Percentiles rank a stretch among this genome's conserved stretches.
phyloP scores from a whole-genome alignment of 2,888 invertebrate genomes.

The Prenolepis imparis region DNA sequence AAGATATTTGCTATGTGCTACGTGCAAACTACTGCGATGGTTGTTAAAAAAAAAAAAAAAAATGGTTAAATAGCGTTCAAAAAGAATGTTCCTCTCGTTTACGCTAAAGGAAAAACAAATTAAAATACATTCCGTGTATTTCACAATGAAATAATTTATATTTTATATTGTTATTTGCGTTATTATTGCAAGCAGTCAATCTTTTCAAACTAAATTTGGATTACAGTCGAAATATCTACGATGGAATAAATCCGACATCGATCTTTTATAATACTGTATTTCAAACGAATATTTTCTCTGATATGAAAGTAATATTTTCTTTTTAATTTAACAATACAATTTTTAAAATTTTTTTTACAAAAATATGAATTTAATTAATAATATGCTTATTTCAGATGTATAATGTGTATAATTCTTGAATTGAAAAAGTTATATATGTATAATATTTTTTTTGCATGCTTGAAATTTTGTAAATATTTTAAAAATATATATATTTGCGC shows the following conservation, averaged over 20 bases:
- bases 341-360: background rate
- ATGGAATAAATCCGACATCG: background rate
- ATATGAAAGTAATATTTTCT: background rate
- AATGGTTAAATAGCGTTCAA: background rate
- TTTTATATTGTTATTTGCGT: conserved; percentile 23
- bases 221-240: background rate
- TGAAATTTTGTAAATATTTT: conserved; percentile 22
- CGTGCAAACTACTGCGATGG: background rate
- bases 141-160: conserved; percentile 2
- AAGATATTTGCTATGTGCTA: conserved; percentile 12
- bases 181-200: conserved; percentile 4
- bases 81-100: conserved; percentile 5
- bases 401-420: background rate
- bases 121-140: conserved; percentile 21
- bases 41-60: conserved; percentile 16
- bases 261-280: background rate
- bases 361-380: conserved; percentile 7
- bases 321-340: background rate
- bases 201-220: background rate
- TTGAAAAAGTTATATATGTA: background rate
- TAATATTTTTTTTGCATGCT: background rate
- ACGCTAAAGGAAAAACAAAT: background rate
- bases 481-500: background rate
- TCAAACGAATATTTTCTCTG: conserved; percentile 1
- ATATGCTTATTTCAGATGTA: conserved; percentile 7